Base-by-base conservation (phyloP, 2,797 vertebrate species). In the Eulemur mongoz region DNA sequence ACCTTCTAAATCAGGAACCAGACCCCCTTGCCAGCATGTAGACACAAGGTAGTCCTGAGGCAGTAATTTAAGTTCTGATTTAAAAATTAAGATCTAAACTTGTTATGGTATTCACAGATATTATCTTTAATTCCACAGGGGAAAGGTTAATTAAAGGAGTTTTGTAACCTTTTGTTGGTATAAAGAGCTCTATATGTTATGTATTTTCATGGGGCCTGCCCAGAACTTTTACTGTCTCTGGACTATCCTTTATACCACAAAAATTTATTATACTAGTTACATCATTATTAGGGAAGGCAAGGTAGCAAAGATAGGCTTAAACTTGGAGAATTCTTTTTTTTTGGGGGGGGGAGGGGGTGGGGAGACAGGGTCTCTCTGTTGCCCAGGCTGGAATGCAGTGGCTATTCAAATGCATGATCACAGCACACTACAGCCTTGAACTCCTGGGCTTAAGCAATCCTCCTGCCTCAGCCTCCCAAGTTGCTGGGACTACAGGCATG, bases 271-370 rank as follows among this genome's bases (percentile, higher is more conserved):
- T 54, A 86, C 27, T 20, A 70, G 35, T 80, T 67, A 78, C 65
- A 54, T 88, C n/a, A 92, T 63, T 59, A 92, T 65, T 59, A 83
- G 75, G n/a, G 70, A 89, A 92, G n/a, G 45, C 38, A 89, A 65
- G n/a, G 57, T 57, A 89, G 57, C 79, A 89, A 93, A 93, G 57
- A 89, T 57, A 88, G 48, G 63, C 52, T 73, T 61, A 76, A 59
- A 25, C 23, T 7, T 25, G 57, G 57, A 25, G 57, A 59, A 59
- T 59, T 59, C 10, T 59, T 25, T 59, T 59, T 57, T 57, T 38
- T 38, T 38, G 4, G 38, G 38, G 38, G 38, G 38, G 38, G 38
- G 38, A 4, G 1, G 38, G 38, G 38, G 38, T n/a, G 38, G 43
- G 43, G 43, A 43, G 57, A 59, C 57, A 25, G 57, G 10, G 23